Conservation (phyloP, 2,797 vertebrate species). For the Cetoscarus ocellatus region DNA sequence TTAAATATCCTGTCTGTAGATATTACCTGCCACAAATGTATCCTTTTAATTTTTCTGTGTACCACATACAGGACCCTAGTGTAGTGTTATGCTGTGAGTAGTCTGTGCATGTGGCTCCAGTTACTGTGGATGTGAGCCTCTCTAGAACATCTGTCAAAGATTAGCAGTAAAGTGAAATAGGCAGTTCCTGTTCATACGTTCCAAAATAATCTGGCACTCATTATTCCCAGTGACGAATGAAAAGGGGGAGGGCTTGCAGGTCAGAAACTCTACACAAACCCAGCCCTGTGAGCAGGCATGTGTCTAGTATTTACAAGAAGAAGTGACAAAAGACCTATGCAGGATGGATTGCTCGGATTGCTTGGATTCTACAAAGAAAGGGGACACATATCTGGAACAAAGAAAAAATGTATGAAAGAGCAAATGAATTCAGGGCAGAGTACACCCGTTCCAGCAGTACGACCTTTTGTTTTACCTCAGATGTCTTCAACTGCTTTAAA, state of each 20-base stretch:
- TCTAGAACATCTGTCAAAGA: slow-evolving; percentile 87
- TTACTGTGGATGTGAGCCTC: slow-evolving; percentile 78
- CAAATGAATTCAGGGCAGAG: slow-evolving; percentile 12
- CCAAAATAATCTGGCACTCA: slow-evolving; percentile 86
- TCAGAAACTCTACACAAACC: slow-evolving; percentile 71
- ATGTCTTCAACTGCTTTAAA: slow-evolving; percentile 47
- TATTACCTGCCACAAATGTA: not conserved
- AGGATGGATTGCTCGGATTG: slow-evolving; percentile 19
- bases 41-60: slow-evolving; percentile 8
- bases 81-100: slow-evolving; percentile 37
- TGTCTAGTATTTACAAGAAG: slow-evolving; percentile 62
- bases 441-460: slow-evolving; percentile 5
- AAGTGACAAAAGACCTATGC: slow-evolving; percentile 46
- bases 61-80: slow-evolving; percentile 5
- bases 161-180: slow-evolving; percentile 87
- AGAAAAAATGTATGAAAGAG: slow-evolving; percentile 18
- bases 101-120: slow-evolving; percentile 76
- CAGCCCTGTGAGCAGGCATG: slow-evolving; percentile 62
- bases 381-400: slow-evolving; percentile 24
- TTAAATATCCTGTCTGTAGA: no score
- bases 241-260: slow-evolving; percentile 77
- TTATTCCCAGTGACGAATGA: slow-evolving; percentile 80
- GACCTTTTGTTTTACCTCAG: slow-evolving; percentile 36
- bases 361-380: slow-evolving; percentile 24
- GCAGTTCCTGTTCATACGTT: slow-evolving; percentile 86